A percentile compares a stretch with the other conserved stretches of the same genome.
Evolutionary conservation across 2,797 vertebrate genomes (phyloP).

Genomic region (Rhinatrema bivittatum): DNA sequence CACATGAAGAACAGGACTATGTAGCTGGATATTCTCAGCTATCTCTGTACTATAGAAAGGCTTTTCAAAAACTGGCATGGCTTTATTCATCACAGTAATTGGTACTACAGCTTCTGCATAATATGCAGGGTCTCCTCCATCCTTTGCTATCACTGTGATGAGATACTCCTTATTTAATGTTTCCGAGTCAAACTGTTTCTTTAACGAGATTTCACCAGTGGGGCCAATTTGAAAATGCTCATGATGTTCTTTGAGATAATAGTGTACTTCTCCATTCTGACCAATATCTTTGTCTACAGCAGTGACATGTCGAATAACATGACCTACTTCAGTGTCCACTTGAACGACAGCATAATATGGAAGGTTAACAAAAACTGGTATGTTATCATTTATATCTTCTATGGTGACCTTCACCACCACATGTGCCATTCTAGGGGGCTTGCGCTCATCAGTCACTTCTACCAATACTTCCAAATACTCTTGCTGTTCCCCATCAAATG

Average conservation of each 20-base stretch:
- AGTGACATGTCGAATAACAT: slow-evolving; percentile 75
- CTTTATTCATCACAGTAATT: slow-evolving; percentile 86
- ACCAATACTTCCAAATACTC: slow-evolving; percentile 81
- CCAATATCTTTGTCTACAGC: slow-evolving; percentile 82
- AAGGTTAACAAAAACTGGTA: slow-evolving; percentile 84
- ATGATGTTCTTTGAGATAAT: slow-evolving; percentile 75
- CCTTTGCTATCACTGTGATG: slow-evolving; percentile 75
- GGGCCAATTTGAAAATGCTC: slow-evolving; percentile 79
- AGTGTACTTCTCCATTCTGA: slow-evolving; percentile 74
- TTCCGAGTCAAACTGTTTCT: slow-evolving; percentile 77
- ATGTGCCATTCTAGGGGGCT: slow-evolving; percentile 67
- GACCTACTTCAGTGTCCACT: slow-evolving; percentile 75
- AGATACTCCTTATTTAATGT: slow-evolving; percentile 78
- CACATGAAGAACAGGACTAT: slow-evolving; percentile 83
- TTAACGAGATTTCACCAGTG: slow-evolving; percentile 78
- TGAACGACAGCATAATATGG: slow-evolving; percentile 88
- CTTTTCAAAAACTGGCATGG: slow-evolving; percentile 92
- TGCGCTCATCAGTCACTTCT: slow-evolving; percentile 78
- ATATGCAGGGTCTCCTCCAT: slow-evolving; percentile 76
- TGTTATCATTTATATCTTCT: slow-evolving; percentile 87
- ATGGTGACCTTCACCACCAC: slow-evolving; percentile 75
- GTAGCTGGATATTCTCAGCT: slow-evolving; percentile 81
- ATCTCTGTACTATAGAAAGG: slow-evolving; percentile 92
- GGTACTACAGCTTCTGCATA: slow-evolving; percentile 77
- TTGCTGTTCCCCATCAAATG: slow-evolving; percentile 85